These are phyloP conservation scores for Blastobasis lacticolella DNA, from an alignment of 2,888 invertebrate genomes.

Conservation along the genomic window DNA sequence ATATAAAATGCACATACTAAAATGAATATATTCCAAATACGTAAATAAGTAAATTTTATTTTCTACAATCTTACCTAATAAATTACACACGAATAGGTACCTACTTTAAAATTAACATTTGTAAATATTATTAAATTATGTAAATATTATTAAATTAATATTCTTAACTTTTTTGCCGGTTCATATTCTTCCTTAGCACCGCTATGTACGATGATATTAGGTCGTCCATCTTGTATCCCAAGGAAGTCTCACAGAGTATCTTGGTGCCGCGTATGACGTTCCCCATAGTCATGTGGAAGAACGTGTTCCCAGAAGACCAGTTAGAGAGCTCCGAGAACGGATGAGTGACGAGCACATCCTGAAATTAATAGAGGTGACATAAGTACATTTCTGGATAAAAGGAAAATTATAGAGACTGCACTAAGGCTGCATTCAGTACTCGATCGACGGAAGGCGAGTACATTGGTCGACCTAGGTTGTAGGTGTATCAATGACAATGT, in stretches of 20 bases:
- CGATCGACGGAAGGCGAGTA: too few relatives aligned
- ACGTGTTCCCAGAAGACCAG: slow-evolving; percentile 97
- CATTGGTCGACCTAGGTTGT: too few relatives aligned
- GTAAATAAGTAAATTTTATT: too few relatives aligned
- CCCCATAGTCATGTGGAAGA: slow-evolving; percentile 96
- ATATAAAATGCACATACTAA: too few relatives aligned
- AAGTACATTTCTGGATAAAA: too few relatives aligned
- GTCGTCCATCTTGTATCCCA: slow-evolving; percentile 98
- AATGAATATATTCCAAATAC: too few relatives aligned
- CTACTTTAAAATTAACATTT: too few relatives aligned
- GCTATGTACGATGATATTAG: slow-evolving; percentile 92
- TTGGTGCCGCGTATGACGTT: slow-evolving; percentile 93
- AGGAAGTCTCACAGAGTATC: slow-evolving; percentile 89
- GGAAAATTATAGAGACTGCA: too few relatives aligned
- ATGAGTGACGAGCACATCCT: slow-evolving; percentile 88
- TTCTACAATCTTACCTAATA: too few relatives aligned
- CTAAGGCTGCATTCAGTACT: too few relatives aligned
- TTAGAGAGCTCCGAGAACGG: slow-evolving; percentile 92
- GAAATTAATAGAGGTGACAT: slow-evolving; percentile 18
- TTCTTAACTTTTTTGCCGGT: slow-evolving; percentile 23
- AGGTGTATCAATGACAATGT: too few relatives aligned
- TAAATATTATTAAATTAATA: neutral
- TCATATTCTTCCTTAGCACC: slow-evolving; percentile 59
- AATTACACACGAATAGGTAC: too few relatives aligned
- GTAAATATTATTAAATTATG: neutral